Conservation (phyloP, 2,888 invertebrate genomes). For the Rosalia funebris region DNA sequence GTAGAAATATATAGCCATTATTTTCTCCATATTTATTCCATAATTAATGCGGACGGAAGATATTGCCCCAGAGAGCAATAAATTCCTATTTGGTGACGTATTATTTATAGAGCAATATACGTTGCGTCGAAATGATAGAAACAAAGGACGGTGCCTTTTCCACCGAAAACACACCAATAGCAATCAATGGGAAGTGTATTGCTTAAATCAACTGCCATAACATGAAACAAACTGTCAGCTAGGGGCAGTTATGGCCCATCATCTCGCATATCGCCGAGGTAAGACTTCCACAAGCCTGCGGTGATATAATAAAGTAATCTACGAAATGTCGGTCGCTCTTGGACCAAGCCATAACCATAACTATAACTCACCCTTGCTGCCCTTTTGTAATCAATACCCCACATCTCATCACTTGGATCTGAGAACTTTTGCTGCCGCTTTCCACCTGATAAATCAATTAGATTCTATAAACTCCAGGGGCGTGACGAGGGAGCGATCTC, state of each 20-base stretch:
- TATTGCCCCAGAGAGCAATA: slow-evolving; percentile 51
- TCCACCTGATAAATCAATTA: slow-evolving; percentile 64
- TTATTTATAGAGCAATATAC: slow-evolving; percentile 55
- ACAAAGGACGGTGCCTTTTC: slow-evolving; percentile 50
- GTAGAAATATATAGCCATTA: slow-evolving; percentile 1
- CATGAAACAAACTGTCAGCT: slow-evolving; percentile 62
- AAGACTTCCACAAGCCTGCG: slow-evolving; percentile 56
- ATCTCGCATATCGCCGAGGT: slow-evolving; percentile 62
- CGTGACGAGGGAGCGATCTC: neutral
- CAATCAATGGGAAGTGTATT: slow-evolving; percentile 59
- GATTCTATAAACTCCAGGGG: slow-evolving; percentile 31
- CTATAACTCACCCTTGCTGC: slow-evolving; percentile 61
- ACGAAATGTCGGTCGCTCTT: slow-evolving; percentile 61
- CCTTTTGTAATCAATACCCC: slow-evolving; percentile 52
- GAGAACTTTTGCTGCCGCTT: slow-evolving; percentile 55
- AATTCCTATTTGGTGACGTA: slow-evolving; percentile 54
- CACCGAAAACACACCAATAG: slow-evolving; percentile 51
- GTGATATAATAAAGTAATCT: slow-evolving; percentile 64
- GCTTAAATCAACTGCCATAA: slow-evolving; percentile 62
- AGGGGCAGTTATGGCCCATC: slow-evolving; percentile 62
- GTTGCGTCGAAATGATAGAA: slow-evolving; percentile 51
- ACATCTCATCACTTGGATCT: slow-evolving; percentile 47
- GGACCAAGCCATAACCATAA: slow-evolving; percentile 63
- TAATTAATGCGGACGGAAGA: slow-evolving; percentile 54
- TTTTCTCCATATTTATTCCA: slow-evolving; percentile 48